Evolutionary conservation across 2,113 vertebrate species (phyloP).

Genomic region (Notiomystis cincta): DNA sequence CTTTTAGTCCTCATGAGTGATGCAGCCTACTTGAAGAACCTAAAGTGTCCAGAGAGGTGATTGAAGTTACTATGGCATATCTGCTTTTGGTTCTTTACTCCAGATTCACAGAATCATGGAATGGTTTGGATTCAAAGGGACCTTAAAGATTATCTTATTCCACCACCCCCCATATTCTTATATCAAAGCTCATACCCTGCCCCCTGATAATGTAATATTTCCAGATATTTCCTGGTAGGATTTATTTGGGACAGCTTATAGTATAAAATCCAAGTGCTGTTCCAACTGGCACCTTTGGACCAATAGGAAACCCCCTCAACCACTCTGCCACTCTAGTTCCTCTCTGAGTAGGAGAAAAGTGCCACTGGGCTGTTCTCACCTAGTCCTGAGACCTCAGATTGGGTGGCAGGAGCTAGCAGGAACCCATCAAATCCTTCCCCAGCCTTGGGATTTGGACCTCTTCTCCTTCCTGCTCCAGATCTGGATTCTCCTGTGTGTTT

Average conservation of each 20-base stretch:
- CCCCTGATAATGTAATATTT: background rate
- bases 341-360: background rate
- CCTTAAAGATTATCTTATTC: background rate
- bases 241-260: background rate
- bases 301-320: background rate
- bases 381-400: background rate
- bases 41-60: background rate
- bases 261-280: background rate
- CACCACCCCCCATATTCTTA: background rate
- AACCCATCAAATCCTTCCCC: background rate
- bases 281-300: background rate
- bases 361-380: background rate
- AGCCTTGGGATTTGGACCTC: fast-evolving
- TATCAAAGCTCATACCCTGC: background rate
- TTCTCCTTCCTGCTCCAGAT: background rate
- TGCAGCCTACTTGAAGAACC: background rate
- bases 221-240: background rate
- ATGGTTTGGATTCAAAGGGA: background rate
- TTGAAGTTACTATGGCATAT: background rate
- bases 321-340: background rate
- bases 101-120: background rate
- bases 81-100: background rate
- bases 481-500: background rate
- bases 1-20: background rate
- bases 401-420: background rate